Base-by-base conservation (phyloP, 2,113 vertebrate species). In the Platycercus adscitus region DNA sequence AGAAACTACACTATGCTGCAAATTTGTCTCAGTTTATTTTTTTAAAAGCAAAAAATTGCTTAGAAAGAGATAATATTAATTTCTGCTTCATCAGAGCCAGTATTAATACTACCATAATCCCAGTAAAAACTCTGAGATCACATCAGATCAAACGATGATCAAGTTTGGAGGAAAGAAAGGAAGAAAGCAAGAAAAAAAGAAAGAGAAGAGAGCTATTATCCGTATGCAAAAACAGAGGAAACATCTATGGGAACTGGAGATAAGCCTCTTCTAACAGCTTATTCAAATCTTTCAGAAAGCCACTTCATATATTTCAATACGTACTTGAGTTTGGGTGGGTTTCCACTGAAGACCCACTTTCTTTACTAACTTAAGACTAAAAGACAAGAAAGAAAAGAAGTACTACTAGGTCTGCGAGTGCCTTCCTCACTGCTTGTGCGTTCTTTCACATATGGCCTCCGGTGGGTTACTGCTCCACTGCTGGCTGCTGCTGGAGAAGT, bases 1-100 rank as follows among this genome's bases (percentile, higher is more conserved):
- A 89, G 86, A 81, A 95, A 94, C 41, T 35, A 23, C 19, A 41
- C 46, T 81, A 86, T 23, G 53, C 41, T 53, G 77, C 3, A 3
- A 86, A 81, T 89, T 92, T 86, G 44, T 86, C 78, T 92, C 61
- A 33, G 61, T 55, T 96, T 87, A 84, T 90, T 85, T 94, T 82
- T 37, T 37, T 37, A 37, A 37, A 37, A 37, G 35, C 0, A 77
- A 78, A 94, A 89, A 89, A 61, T 21, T 78, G 55, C 39, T 70
- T 61, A 79, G 56, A 49, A 95, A 89, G 44, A 96, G 33, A 85
- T 29, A 72, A 69, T 91, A 82, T 19, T 24, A 56, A 76, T 85
- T 93, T 95, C 56, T 0, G 0, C 73, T 89, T 93, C 49, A 53
- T 93, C 50, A 26, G 63, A 72, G 41, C 31, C n/a, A 53, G 19